Base-by-base conservation (phyloP, 2,113 vertebrate genomes). In the Poicephalus meyeri region DNA sequence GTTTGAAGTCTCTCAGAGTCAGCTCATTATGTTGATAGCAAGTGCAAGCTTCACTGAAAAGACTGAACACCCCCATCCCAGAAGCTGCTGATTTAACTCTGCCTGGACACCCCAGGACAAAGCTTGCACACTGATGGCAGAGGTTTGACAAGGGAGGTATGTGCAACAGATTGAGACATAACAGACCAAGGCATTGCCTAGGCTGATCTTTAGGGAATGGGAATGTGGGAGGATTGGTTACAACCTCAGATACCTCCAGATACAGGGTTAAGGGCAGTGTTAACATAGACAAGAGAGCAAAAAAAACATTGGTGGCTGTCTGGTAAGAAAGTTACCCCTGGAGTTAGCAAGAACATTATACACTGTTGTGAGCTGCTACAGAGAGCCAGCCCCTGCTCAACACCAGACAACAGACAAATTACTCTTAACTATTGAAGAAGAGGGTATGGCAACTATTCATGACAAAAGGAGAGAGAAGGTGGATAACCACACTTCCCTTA, bases 401-500 rank as follows among this genome's bases (percentile, higher is more conserved):
- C 65, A 88, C 16, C 66, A 90, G n/a, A 61, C 39, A 79, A 74
- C 1, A 91, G 84, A 82, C 29, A 93, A 50, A 65, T 88, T 33
- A 50, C 41, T 65, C 63, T 94, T 73, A 91, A 86, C 80, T 93
- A 90, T 65, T 92, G 26, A 73, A 77, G 68, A 63, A 49, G 50
- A 83, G 17, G 56, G 53, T 78, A 42, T 86, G 42, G 41, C 46
- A 86, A 80, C 25, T 64, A 31, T 44, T 82, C 28, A 23, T 37
- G 60, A 20, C 41, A 31, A 83, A 87, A 87, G 15, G 10, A 91
- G 42, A 41, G 61, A 73, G 50, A 20, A 76, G 53, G 15, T 5
- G 1, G 12, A 50, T 73, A 86, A 88, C 31, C 23, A 35, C 28
- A 47, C 46, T 20, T 88, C 16, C 37, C 39, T 26, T 29, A n/a